Percentiles rank a stretch among this genome's conserved stretches.
phyloP scores from a whole-genome alignment of 2,888 invertebrate genomes.

The Netelia melanura region DNA sequence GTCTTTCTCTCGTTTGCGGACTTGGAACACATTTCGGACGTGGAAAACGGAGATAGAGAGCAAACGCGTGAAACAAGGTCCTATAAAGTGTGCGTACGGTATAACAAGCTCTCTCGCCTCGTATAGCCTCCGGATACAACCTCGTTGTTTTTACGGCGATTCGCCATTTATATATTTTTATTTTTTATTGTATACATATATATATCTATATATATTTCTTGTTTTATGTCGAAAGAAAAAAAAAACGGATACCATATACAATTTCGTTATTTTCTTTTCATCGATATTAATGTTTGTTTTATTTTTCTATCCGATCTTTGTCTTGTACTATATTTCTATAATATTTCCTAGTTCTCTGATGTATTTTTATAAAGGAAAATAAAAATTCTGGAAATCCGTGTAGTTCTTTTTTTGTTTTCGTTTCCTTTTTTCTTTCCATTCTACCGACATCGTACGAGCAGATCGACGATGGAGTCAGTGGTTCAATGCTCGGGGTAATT shows the following conservation, averaged over 20 bases:
- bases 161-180: neutral
- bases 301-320: too few relatives aligned
- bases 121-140: constrained; percentile 52
- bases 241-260: too few relatives aligned
- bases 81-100: constrained; percentile 58
- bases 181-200: too few relatives aligned
- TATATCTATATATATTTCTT: too few relatives aligned
- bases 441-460: constrained; percentile 4
- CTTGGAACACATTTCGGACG: constrained; percentile 17
- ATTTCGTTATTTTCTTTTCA: too few relatives aligned
- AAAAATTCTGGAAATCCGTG: too few relatives aligned
- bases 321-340: too few relatives aligned
- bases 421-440: constrained; percentile 16
- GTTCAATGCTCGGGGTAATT: constrained; percentile 16
- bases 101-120: constrained; percentile 53
- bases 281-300: too few relatives aligned
- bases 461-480: constrained; percentile 10
- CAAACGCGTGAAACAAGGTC: constrained; percentile 62
- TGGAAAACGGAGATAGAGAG: constrained; percentile 43
- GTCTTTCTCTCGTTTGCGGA: neutral
- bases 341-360: too few relatives aligned
- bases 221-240: neutral
- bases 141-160: constrained; percentile 47
- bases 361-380: too few relatives aligned
- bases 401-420: neutral